Evolutionary conservation across 1,140 invertebrate genomes (phyloP).

Genomic region (Pararge aegeria): DNA sequence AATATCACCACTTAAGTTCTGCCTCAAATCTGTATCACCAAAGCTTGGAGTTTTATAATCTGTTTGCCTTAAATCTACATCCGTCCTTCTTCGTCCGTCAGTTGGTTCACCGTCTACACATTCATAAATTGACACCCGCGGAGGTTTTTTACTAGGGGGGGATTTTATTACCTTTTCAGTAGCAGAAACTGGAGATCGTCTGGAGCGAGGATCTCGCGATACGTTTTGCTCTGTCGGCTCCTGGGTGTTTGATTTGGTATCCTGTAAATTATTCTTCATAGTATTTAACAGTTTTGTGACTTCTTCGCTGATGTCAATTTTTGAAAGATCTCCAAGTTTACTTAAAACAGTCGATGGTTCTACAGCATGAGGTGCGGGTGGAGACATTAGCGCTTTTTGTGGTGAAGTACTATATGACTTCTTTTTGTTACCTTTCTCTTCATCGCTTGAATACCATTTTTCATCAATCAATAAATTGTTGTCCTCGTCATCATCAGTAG

Average conservation of each 20-base stretch:
- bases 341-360: constrained; percentile 81
- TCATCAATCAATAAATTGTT: constrained; percentile 82
- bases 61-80: constrained; percentile 82
- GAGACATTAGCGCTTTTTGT: constrained; percentile 47
- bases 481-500: constrained; percentile 79
- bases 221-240: constrained; percentile 41
- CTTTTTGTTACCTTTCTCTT: constrained; percentile 79
- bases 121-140: constrained; percentile 74
- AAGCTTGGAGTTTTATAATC: constrained; percentile 70
- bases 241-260: constrained; percentile 41
- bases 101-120: constrained; percentile 74
- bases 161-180: constrained; percentile 45
- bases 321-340: constrained; percentile 85
- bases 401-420: constrained; percentile 62
- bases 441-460: constrained; percentile 90
- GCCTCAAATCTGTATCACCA: constrained; percentile 80
- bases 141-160: constrained; percentile 42
- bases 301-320: constrained; percentile 87
- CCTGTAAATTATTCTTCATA: constrained; percentile 80
- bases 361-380: constrained; percentile 60
- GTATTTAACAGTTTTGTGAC: constrained; percentile 85
- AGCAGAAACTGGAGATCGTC: constrained; percentile 53
- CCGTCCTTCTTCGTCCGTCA: constrained; percentile 69
- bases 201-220: constrained; percentile 58
- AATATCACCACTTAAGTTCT: constrained; percentile 81